These are phyloP conservation scores for Mormyrus hasselquistii DNA, from an alignment of 2,797 vertebrate species.

Conservation along the genomic window DNA sequence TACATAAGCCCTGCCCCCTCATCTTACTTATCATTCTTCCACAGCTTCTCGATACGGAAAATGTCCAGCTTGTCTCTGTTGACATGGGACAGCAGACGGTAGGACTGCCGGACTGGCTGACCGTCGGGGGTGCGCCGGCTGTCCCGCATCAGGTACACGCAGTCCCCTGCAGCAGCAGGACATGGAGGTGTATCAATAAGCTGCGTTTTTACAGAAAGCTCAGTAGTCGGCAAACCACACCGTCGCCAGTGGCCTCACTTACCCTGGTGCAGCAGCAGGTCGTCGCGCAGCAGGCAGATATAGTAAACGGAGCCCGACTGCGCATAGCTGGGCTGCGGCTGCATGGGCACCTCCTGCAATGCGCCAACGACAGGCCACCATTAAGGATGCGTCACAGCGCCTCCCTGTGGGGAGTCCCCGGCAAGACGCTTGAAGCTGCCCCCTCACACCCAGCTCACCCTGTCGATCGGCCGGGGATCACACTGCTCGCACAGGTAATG, in stretches of 20 bases:
- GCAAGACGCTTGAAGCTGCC: background rate
- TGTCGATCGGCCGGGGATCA: conserved; percentile 80
- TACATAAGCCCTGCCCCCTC: background rate
- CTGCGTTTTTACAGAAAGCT: background rate
- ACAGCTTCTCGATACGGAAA: conserved; percentile 97
- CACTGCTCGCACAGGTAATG: conserved; percentile 97
- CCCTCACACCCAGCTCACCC: conserved; percentile 57
- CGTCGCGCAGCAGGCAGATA: conserved; percentile 90
- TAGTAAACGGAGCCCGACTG: conserved; percentile 96
- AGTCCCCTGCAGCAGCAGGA: conserved; percentile 72
- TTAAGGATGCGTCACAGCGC: conserved; percentile 8
- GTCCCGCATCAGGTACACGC: conserved; percentile 98
- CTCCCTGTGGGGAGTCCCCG: background rate
- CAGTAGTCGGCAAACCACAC: background rate
- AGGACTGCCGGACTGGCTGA: conserved; percentile 90
- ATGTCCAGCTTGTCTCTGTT: conserved; percentile 96
- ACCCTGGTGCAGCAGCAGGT: conserved; percentile 96
- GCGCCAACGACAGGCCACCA: conserved; percentile 20
- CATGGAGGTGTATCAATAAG: background rate
- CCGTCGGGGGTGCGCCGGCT: conserved; percentile 89
- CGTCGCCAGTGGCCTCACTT: background rate
- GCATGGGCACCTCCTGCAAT: conserved; percentile 91
- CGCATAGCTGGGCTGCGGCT: conserved; percentile 90
- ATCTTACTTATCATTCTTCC: conserved; percentile 90
- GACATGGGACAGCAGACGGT: conserved; percentile 85